These are phyloP conservation scores for Oasisia sp. DNA, from an alignment of 2,888 invertebrate species.

Conservation along the genomic window DNA sequence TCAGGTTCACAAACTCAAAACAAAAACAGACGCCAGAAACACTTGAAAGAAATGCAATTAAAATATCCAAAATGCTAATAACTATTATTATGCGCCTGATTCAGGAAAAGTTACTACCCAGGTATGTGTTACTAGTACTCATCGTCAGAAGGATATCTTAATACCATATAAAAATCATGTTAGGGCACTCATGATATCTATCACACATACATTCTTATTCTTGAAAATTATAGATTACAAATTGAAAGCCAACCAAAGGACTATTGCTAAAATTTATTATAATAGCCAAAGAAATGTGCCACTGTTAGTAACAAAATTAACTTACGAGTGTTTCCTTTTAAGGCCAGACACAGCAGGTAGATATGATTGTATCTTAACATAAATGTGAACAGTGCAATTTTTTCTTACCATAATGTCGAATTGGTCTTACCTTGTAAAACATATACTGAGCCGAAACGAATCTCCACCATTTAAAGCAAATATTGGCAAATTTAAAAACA, in stretches of 20 bases:
- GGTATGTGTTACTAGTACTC: too few relatives aligned
- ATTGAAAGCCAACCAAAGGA: not conserved
- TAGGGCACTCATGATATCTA: not conserved
- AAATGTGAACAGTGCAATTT: too few relatives aligned
- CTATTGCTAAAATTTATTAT: not conserved
- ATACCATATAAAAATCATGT: too few relatives aligned
- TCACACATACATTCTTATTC: not conserved
- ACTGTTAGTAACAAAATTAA: not conserved
- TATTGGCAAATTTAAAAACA: too few relatives aligned
- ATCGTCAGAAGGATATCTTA: too few relatives aligned
- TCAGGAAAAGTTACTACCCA: not conserved
- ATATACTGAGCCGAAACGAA: too few relatives aligned
- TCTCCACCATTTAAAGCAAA: too few relatives aligned
- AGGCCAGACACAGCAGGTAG: not conserved
- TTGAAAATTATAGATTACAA: not conserved
- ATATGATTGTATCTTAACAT: too few relatives aligned
- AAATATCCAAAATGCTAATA: slow-evolving; percentile 18
- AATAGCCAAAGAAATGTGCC: not conserved
- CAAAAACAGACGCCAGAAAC: not conserved
- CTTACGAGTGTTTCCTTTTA: not conserved
- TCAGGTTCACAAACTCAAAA: not conserved
- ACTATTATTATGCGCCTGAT: too few relatives aligned
- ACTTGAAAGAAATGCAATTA: not conserved
- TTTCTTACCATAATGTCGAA: too few relatives aligned
- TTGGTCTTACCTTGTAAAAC: too few relatives aligned